Base-by-base conservation (phyloP, 2,888 invertebrate species). In the Octonoba sinensis region DNA sequence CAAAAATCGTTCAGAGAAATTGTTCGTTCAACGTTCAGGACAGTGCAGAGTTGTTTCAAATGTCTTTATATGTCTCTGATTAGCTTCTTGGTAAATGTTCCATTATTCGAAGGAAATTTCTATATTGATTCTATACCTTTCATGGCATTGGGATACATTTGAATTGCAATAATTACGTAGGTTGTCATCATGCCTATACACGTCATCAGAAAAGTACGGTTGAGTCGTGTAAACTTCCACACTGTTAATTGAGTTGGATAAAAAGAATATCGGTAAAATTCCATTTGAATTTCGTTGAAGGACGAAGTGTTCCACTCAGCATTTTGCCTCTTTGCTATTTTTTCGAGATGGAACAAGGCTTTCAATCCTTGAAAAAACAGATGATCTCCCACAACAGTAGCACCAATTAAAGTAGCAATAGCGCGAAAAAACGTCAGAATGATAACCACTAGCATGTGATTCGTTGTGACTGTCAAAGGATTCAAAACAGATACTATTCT, bases 151-250 rank as follows among this genome's bases (percentile, higher is more conserved):
- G 79, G 72, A 46, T 79, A 66, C 54, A 79, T n/a, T 47, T 79
- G 79, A 47, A 79, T 69, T 8, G 73, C 67, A n/a, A 79, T 73
- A 22, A 79, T 73, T n/a, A 79, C 69, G 36, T 79, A 79, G 0
- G 79, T 79, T 4, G 72, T 54, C 79, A 79, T 79, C 67, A 73
- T 66, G 16, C 79, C 79, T 11, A 79, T 20, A 27, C 67, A 73
- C 1, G 73, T 79, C 73, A 79, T 69, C 54, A 79, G 18, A 47
- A 79, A 79, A 0, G 60, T 20, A 16, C 67, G 60, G 13, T 79
- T 79, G 2, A 79, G 24, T 6, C 46, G 13, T 8, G 79, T 18
- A 18, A 79, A 79, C 60, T 79, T 79, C 79, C 79, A 79, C 0
- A 73, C 79, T 2, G 79, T 79, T 3, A 79, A 60, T 1, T 79